A percentile compares a stretch with the other conserved stretches of the same genome.
Evolutionary conservation across 2,797 vertebrate species (phyloP).

Genomic region (Meriones psammophilus): DNA sequence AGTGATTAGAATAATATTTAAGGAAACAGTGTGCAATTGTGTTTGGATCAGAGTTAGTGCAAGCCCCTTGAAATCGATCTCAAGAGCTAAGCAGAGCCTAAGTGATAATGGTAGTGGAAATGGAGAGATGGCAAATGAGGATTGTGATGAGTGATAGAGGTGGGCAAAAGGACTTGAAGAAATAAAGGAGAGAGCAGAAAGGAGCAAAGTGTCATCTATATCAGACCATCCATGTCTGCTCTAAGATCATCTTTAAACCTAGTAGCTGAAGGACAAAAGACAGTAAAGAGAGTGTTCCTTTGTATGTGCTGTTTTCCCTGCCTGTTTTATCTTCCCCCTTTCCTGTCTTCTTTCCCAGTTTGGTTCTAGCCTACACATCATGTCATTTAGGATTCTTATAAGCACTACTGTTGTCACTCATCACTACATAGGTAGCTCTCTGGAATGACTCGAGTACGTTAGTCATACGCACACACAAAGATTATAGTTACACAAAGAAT

Average conservation of each 20-base stretch:
- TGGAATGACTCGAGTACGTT: background rate
- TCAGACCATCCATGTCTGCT: background rate
- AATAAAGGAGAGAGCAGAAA: constrained; percentile 23
- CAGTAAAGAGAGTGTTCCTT: background rate
- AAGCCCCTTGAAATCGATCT: background rate
- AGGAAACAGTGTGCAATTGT: constrained; percentile 16
- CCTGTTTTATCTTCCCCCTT: background rate
- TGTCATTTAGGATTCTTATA: constrained; percentile 26
- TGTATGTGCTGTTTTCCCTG: background rate
- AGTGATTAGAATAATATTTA: background rate
- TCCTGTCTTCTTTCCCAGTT: background rate
- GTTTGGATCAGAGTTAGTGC: background rate
- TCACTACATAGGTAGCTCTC: background rate
- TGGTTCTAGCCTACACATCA: background rate
- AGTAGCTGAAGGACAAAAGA: background rate
- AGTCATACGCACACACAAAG: background rate
- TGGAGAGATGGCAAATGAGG: background rate
- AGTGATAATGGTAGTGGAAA: background rate
- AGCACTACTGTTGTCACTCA: background rate
- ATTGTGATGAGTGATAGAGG: background rate
- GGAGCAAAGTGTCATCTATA: background rate
- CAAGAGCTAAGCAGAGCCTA: background rate
- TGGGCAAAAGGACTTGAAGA: constrained; percentile 13
- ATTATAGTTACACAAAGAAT: background rate
- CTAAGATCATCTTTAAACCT: background rate